phyloP scores from a whole-genome alignment of 2,888 invertebrate genomes.

The Stenchaetothrips biformis region DNA sequence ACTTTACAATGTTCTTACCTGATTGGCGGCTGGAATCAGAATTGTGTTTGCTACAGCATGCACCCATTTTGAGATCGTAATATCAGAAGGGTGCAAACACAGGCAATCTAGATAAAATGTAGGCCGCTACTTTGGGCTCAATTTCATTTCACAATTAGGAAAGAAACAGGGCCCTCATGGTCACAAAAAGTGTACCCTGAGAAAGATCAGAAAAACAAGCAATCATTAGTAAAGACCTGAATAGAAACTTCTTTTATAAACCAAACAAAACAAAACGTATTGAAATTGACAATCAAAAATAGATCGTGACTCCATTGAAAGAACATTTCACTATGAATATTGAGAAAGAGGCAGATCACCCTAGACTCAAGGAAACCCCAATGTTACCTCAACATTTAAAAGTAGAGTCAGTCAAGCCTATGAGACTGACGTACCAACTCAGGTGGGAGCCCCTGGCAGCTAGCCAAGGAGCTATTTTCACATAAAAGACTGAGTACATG shows the following conservation, averaged over 20 bases:
- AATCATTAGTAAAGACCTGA: neutral
- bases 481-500: neutral
- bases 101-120: neutral
- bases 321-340: neutral
- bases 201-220: conserved; percentile 15
- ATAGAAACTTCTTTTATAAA: no score
- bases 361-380: no score
- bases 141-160: neutral
- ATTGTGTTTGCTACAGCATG: conserved; percentile 81
- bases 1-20: conserved; percentile 45
- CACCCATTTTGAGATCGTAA: conserved; percentile 60
- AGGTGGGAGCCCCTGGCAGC: neutral
- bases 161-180: neutral
- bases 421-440: neutral
- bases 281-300: neutral
- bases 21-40: conserved; percentile 62
- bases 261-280: no score
- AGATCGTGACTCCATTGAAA: neutral
- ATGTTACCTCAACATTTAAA: no score
- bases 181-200: neutral
- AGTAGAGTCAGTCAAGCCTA: no score
- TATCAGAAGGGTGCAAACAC: conserved; percentile 26
- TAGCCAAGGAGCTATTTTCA: neutral
- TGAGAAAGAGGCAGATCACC: neutral
- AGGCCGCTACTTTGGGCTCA: neutral